Percentiles rank a stretch among this genome's conserved stretches.
phyloP scores from a whole-genome alignment of 2,888 invertebrate genomes.

The Tetragonula carbonaria region DNA sequence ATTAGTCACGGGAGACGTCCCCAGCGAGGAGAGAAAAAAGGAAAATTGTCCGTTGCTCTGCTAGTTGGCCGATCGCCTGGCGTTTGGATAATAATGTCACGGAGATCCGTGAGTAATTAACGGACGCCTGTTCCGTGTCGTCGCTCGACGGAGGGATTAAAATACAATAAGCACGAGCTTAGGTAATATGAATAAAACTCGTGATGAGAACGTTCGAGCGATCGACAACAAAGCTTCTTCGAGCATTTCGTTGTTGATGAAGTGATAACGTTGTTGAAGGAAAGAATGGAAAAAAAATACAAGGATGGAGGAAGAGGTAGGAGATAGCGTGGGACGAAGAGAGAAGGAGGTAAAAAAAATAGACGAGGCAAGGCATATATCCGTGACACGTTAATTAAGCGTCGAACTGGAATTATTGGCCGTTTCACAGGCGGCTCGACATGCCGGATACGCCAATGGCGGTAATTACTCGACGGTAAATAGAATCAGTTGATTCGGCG shows the following conservation, averaged over 20 bases:
- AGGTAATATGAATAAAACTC: background rate
- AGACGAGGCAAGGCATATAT: conserved; percentile 16
- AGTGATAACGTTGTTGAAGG: background rate
- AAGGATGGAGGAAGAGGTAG: background rate
- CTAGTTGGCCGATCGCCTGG: conserved; percentile 51
- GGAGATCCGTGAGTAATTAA: conserved; percentile 64
- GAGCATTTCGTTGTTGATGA: conserved; percentile 9
- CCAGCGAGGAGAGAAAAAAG: background rate
- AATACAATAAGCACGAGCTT: conserved; percentile 48
- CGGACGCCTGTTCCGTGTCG: conserved; percentile 32
- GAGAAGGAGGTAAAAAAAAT: background rate
- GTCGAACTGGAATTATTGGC: conserved; percentile 53
- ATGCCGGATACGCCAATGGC: conserved; percentile 49
- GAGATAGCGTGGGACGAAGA: too few species aligned
- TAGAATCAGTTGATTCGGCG: conserved; percentile 68
- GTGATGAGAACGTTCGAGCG: background rate
- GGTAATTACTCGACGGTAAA: conserved; percentile 62
- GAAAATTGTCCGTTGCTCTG: background rate
- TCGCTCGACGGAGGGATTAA: conserved; percentile 20
- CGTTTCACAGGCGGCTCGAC: conserved; percentile 39
- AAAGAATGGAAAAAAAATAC: background rate
- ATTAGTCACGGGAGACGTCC: conserved; percentile 56
- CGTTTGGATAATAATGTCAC: conserved; percentile 63
- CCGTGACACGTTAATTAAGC: conserved; percentile 55
- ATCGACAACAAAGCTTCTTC: background rate